Base-by-base conservation (phyloP, 2,888 invertebrate species). In the Anarsia innoxiella region DNA sequence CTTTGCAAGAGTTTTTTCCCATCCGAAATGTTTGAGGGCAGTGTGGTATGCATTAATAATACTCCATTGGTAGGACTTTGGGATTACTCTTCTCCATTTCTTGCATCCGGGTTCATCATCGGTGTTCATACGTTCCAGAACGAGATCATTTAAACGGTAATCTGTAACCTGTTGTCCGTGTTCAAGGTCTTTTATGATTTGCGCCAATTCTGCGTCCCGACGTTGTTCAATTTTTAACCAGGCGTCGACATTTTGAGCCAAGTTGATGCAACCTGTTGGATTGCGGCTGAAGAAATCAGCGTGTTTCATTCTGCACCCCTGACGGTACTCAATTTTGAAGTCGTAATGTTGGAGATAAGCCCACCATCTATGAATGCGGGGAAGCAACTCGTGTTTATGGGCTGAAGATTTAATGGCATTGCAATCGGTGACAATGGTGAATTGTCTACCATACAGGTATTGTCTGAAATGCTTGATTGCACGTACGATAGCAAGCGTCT, bases 401-500 rank as follows among this genome's bases (percentile, higher is more conserved):
- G 15, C 9, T 3, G 30, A 15, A 2, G 30, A 5, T 1, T 15
- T 5, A 9, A 30, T 15, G 2, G 30, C 30, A 9, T 14, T 30
- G 15, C 30, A 30, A n/a, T 30, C 30, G 2, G 30, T 30, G n/a
- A 30, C 30, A 1, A 30, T 5, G n/a, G 3, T 30, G 3, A 30
- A 14, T 6, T 15, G 3, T n/a, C 10, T 30, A 5, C 10, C 30
- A 10, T 1, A 12, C 1, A 31, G 12, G 23, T 31, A 31, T 9
- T 12, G 12, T 8, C 31, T 19, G 6, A 31, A 31, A 12, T 23
- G 19, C 2, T 23, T 19, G 3, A 31, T 12, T 2, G 31, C 19
- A 12, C 31, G 26, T 1, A 31, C 37, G 8, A 39, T 30, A 0
- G 60, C 59, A 3, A 64, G 36, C 0, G 61, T 60, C 35, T 66